A percentile compares a stretch with the other conserved stretches of the same genome.
phyloP scores from a whole-genome alignment of 2,888 invertebrate genomes.

The Thelaira solivaga region DNA sequence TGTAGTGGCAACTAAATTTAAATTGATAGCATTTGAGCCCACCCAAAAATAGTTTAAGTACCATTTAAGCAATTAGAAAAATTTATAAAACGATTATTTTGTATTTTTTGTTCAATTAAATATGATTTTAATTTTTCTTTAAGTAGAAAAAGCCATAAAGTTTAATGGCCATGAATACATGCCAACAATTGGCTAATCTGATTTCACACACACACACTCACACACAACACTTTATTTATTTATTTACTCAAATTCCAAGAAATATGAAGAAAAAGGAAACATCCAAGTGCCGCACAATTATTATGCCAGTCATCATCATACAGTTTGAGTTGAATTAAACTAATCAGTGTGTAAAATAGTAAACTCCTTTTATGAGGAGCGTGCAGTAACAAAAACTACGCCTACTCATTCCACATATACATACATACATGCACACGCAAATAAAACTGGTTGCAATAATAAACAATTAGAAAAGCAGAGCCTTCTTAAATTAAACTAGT shows the following conservation, averaged over 20 bases:
- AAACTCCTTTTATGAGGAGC: conserved; percentile 29
- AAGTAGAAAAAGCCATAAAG: neutral
- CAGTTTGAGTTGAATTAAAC: conserved; percentile 22
- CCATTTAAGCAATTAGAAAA: conserved; percentile 14
- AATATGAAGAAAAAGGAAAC: neutral
- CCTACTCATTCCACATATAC: conserved; percentile 24
- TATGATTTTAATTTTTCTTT: neutral
- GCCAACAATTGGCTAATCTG: conserved; percentile 11
- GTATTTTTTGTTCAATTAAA: neutral
- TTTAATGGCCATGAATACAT: too few relatives aligned
- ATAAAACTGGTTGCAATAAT: too few relatives aligned
- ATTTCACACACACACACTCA: conserved; percentile 21
- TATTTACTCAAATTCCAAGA: conserved; percentile 5
- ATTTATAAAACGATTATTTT: conserved; percentile 7
- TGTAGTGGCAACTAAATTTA: too few relatives aligned
- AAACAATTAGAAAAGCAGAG: conserved; percentile 59
- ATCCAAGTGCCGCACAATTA: conserved; percentile 42
- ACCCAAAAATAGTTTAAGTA: neutral
- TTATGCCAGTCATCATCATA: conserved; percentile 40
- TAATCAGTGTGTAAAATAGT: conserved; percentile 18
- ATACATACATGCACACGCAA: too few relatives aligned
- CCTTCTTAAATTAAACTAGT: conserved; percentile 54
- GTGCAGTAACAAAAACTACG: conserved; percentile 4
- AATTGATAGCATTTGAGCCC: too few relatives aligned
- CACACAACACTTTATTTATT: too few relatives aligned